Percentiles rank a stretch among this genome's conserved stretches.
These are phyloP conservation scores for Tauraco erythrolophus DNA, from an alignment of 2,113 vertebrate genomes.

Conservation along the genomic window DNA sequence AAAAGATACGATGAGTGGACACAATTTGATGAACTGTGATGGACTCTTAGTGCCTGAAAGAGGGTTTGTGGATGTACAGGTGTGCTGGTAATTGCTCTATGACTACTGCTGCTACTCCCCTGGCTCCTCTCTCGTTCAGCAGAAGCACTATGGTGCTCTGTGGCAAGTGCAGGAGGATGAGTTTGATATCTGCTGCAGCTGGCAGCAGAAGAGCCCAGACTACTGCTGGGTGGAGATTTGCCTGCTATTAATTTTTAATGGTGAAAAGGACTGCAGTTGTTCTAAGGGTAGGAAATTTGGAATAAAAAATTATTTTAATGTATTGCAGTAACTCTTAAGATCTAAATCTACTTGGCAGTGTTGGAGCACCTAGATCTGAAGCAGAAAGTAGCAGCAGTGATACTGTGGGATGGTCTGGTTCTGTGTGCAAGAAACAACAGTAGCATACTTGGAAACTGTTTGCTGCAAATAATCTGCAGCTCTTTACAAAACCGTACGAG, in stretches of 20 bases:
- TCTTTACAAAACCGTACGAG: background rate
- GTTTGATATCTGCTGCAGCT: background rate
- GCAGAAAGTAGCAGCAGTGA: background rate
- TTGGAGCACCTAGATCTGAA: background rate
- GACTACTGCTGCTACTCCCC: background rate
- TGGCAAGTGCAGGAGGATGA: background rate
- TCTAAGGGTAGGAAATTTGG: background rate
- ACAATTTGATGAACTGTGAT: background rate
- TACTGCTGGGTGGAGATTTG: background rate
- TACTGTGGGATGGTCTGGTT: background rate
- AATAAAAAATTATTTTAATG: background rate
- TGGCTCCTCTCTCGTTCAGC: background rate
- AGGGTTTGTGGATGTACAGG: background rate
- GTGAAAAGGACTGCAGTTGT: background rate
- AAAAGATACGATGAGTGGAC: background rate
- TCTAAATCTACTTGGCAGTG: background rate
- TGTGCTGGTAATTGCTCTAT: background rate
- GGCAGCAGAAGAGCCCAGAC: background rate
- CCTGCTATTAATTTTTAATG: background rate
- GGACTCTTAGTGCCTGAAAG: background rate
- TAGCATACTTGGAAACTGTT: background rate
- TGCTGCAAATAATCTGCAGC: background rate
- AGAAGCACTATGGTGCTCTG: background rate
- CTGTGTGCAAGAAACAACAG: background rate
- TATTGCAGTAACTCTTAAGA: background rate